Percentiles rank a stretch among this genome's conserved stretches.
Conservation (phyloP, 2,797 vertebrate species). For the Onychomys leucogaster region DNA sequence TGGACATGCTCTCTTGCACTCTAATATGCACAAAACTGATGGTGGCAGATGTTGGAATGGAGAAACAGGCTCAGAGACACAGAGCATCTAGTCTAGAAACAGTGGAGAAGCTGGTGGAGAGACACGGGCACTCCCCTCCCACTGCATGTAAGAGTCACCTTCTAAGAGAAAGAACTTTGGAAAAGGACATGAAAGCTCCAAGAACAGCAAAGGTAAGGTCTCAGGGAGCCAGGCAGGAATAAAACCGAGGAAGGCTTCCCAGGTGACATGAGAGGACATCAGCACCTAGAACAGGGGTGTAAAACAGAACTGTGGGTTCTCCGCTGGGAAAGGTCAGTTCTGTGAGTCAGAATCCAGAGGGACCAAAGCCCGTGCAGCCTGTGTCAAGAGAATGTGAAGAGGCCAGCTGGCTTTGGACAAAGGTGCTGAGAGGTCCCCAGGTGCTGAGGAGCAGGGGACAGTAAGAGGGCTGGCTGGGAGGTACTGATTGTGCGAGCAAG, state of each 20-base stretch:
- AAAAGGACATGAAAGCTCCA: neutral
- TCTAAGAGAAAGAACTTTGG: neutral
- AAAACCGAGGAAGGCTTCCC: neutral
- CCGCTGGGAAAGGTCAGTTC: accelerated
- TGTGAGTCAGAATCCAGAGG: neutral
- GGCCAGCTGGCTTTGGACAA: neutral
- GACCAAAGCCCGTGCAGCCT: neutral
- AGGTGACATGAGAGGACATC: neutral
- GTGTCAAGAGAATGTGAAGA: neutral
- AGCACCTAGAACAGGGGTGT: neutral
- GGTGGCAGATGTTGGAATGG: neutral
- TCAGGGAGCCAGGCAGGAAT: neutral
- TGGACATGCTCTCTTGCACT: neutral
- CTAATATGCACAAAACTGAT: neutral
- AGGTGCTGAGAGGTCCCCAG: neutral
- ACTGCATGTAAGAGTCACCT: neutral
- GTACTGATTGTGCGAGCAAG: constrained; percentile 43
- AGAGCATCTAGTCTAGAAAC: neutral
- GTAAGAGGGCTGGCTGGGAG: neutral
- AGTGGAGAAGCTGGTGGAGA: neutral
- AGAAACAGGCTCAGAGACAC: neutral
- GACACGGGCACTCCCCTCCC: neutral
- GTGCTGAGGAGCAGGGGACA: neutral
- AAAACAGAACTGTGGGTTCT: neutral
- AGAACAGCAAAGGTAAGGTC: neutral